These are phyloP conservation scores for Clarias gariepinus DNA, from an alignment of 2,113 vertebrate genomes.

Conservation along the genomic window DNA sequence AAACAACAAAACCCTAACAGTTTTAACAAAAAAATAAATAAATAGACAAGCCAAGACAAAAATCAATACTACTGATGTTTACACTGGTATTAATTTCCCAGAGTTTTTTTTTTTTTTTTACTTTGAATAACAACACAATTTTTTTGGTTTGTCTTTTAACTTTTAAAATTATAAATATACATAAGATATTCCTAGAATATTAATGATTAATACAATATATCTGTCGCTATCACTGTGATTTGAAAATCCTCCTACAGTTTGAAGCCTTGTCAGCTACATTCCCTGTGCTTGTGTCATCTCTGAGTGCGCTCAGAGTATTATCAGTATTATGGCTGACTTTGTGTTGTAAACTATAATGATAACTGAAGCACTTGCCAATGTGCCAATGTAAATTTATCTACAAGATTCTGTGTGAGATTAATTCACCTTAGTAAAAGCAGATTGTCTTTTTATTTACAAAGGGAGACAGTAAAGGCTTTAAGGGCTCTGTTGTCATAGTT, in stretches of 20 bases:
- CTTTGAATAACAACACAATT: background rate
- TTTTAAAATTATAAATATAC: conserved; percentile 7
- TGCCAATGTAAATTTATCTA: conserved; percentile 31
- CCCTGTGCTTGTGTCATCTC: conserved; percentile 28
- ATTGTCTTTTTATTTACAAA: background rate
- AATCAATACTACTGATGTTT: conserved; percentile 52
- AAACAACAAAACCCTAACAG: conserved; percentile 36
- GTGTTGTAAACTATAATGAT: conserved; percentile 32
- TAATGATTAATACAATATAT: conserved; percentile 37
- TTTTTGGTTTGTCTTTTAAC: background rate
- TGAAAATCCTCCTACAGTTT: conserved; percentile 26
- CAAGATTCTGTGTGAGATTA: conserved; percentile 27
- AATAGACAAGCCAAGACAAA: conserved; percentile 45
- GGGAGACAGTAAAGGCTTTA: background rate
- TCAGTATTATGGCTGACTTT: conserved; percentile 49
- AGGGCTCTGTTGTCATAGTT: conserved; percentile 42
- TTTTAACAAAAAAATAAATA: conserved; percentile 24
- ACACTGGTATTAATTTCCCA: conserved; percentile 54
- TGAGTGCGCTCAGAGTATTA: conserved; percentile 33
- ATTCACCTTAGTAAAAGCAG: conserved; percentile 23
- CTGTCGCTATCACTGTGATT: conserved; percentile 37
- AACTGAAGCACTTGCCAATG: conserved; percentile 27
- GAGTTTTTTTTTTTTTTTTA: conserved; percentile 28
- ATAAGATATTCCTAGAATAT: conserved; percentile 13
- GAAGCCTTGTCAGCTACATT: conserved; percentile 21